Evolutionary conservation across 1,140 invertebrate species (phyloP).

Genomic region (Sipha flava): DNA sequence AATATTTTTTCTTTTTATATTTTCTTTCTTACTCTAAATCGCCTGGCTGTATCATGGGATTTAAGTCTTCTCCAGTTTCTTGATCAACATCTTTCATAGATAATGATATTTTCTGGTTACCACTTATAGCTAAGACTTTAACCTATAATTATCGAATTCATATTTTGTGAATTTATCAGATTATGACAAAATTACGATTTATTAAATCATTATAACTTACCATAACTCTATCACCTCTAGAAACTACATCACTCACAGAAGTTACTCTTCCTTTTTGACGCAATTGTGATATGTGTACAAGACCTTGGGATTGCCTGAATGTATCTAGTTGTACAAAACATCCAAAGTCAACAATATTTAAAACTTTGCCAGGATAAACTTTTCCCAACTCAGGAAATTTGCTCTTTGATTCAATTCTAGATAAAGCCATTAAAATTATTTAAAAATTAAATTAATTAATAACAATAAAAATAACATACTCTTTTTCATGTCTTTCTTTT

Average conservation of each 20-base stretch:
- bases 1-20: not conserved
- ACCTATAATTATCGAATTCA: slow-evolving; percentile 46
- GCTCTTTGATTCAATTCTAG: slow-evolving; percentile 21
- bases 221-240: slow-evolving; percentile 83
- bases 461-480: slow-evolving; percentile 36
- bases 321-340: slow-evolving; percentile 96
- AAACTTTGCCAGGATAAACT: slow-evolving; percentile 91
- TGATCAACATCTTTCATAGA: slow-evolving; percentile 99
- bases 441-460: not conserved
- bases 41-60: slow-evolving; percentile 57
- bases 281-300: slow-evolving; percentile 96
- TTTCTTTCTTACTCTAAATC: slow-evolving; percentile 36
- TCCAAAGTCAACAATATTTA: slow-evolving; percentile 92
- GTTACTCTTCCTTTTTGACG: slow-evolving; percentile 86
- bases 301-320: slow-evolving; percentile 77
- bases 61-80: slow-evolving; percentile 85
- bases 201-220: slow-evolving; percentile 46
- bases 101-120: slow-evolving; percentile 82
- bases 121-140: slow-evolving; percentile 81
- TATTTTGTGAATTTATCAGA: not conserved
- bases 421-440: not conserved
- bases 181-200: not conserved
- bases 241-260: slow-evolving; percentile 88
- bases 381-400: slow-evolving; percentile 48
- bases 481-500: slow-evolving; percentile 41